Evolutionary conservation across 2,113 vertebrate species (phyloP).

Genomic region (Isichthys henryi): DNA sequence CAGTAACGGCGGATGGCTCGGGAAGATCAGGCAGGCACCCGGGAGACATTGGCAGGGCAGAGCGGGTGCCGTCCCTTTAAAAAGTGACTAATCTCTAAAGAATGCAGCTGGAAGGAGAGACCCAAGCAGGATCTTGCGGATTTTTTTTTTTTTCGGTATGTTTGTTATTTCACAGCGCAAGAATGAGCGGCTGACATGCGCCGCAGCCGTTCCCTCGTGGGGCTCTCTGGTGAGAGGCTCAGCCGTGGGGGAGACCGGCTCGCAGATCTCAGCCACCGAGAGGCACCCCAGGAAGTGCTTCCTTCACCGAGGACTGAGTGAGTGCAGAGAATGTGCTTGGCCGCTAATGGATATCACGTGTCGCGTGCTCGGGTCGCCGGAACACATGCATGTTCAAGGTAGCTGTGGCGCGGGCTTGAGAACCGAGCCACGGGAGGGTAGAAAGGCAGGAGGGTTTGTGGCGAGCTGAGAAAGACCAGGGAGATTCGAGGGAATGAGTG

Average conservation of each 20-base stretch:
- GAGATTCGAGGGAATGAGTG: not conserved
- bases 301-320: slow-evolving; percentile 67
- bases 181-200: slow-evolving; percentile 45
- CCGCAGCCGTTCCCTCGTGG: not conserved
- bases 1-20: slow-evolving; percentile 40
- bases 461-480: not conserved
- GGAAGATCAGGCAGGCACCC: slow-evolving; percentile 55
- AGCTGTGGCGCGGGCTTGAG: slow-evolving; percentile 31
- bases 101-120: slow-evolving; percentile 61
- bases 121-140: slow-evolving; percentile 43
- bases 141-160: slow-evolving; percentile 44
- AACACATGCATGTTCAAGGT: slow-evolving; percentile 61
- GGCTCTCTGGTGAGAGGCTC: not conserved
- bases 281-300: slow-evolving; percentile 50
- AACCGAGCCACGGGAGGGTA: slow-evolving; percentile 2
- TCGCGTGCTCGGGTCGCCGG: slow-evolving; percentile 56
- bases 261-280: slow-evolving; percentile 41
- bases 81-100: slow-evolving; percentile 52
- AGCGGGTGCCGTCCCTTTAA: slow-evolving; percentile 71
- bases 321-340: slow-evolving; percentile 58
- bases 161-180: slow-evolving; percentile 46
- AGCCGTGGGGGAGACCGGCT: not conserved
- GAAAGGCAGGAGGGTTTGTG: not conserved
- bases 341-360: slow-evolving; percentile 68
- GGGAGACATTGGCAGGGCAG: slow-evolving; percentile 39